Conservation (phyloP, 2,888 invertebrate genomes). For the Apamea crenata region DNA sequence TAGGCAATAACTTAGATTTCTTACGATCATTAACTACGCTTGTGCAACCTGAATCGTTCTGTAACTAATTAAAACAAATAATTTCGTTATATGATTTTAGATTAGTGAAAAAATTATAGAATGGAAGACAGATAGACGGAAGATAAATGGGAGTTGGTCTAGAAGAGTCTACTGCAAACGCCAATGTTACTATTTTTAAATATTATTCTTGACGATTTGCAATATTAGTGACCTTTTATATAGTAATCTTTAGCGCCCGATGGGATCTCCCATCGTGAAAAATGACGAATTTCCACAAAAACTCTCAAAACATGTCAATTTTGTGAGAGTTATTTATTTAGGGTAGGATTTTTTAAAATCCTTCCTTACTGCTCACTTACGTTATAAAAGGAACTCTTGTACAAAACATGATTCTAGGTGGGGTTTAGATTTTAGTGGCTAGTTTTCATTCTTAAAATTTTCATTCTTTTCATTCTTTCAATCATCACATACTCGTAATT, state of each 20-base stretch:
- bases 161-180: background rate
- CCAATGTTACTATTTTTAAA: too few relatives aligned
- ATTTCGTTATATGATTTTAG: conserved; percentile 21
- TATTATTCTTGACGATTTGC: too few relatives aligned
- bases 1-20: conserved; percentile 32
- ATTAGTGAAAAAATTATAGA: conserved; percentile 4
- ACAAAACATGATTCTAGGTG: too few relatives aligned
- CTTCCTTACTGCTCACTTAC: too few relatives aligned
- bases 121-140: background rate
- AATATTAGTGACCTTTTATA: too few relatives aligned
- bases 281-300: too few relatives aligned
- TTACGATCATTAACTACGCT: conserved; percentile 42
- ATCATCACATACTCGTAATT: background rate
- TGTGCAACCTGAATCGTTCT: conserved; percentile 35
- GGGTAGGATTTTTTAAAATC: too few relatives aligned
- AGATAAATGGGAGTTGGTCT: background rate
- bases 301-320: too few relatives aligned
- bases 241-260: too few relatives aligned
- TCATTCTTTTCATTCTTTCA: background rate
- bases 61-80: conserved; percentile 46
- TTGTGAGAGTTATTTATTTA: too few relatives aligned
- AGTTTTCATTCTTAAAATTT: background rate
- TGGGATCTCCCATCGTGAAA: too few relatives aligned
- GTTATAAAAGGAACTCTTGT: too few relatives aligned
- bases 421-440: background rate